phyloP scores from a whole-genome alignment of 2,113 vertebrate species.

The Psittacara wagleri region DNA sequence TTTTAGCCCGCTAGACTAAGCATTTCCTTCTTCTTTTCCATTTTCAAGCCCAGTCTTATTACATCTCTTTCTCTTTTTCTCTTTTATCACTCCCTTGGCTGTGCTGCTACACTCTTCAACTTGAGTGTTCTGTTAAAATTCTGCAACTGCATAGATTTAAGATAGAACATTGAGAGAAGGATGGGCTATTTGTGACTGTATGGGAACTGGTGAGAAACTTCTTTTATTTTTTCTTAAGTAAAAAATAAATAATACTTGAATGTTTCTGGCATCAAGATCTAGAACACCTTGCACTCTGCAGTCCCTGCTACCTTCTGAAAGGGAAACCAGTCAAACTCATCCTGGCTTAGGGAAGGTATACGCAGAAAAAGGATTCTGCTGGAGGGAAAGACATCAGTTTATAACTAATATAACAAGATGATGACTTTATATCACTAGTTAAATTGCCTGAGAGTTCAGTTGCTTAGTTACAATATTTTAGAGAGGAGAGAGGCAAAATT shows the following conservation, averaged over 20 bases:
- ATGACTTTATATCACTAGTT: neutral
- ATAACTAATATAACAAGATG: neutral
- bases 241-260: neutral
- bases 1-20: slow-evolving; percentile 13
- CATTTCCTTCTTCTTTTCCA: neutral
- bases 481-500: neutral
- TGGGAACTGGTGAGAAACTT: neutral
- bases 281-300: neutral
- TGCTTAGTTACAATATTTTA: neutral
- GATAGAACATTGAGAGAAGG: neutral
- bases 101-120: neutral
- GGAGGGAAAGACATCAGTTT: neutral
- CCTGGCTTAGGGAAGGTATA: neutral
- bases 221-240: neutral
- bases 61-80: neutral
- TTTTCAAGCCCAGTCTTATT: slow-evolving; percentile 17
- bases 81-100: slow-evolving; percentile 23
- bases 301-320: neutral
- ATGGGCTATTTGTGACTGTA: neutral
- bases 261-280: neutral
- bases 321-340: neutral
- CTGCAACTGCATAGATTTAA: slow-evolving; percentile 12
- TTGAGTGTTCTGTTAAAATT: slow-evolving; percentile 27
- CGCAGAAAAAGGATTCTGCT: neutral
- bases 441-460: neutral